Evolutionary conservation across 2,797 vertebrate species (phyloP), one percentile per base, ranked within the genome.

Genomic region (Cyclura pinguis): DNA sequence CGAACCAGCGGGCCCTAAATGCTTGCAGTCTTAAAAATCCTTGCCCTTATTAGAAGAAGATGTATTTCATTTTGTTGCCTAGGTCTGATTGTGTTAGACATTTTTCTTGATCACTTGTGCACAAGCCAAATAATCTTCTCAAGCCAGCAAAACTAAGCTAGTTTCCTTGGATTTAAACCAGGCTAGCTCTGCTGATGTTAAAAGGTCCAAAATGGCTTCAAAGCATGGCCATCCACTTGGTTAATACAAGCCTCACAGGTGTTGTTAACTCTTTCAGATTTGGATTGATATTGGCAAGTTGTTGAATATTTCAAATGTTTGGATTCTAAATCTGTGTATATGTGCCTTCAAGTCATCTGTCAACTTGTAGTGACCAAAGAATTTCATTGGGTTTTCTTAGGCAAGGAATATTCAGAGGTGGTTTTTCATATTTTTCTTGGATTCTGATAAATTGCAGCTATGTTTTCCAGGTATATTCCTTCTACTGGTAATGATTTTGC

Each of bases 1-100:
- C 13, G n/a, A 55, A 13, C 38, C 16, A 52, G 52, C 14, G 72
- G 38, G 32, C 42, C 22, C 50, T 57, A 4, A 35, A 57, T 22
- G 16, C 16, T 35, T 62, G 16, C 38, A 47, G 27, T 35, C 83
- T 84, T 82, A 64, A 59, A 90, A 78, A 83, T 35, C 84, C 89
- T 73, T 50, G 50, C 9, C 12, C 16, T n/a, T 62, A 5, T 87
- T 24, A 73, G 35, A 14, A 92, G 67, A 20, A 77, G 90, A 85
- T 69, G 20, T 9, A 80, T 52, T 67, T 1, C 10, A 81, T 81
- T 67, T 2, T 91, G 47, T 59, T 47, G 73, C 67, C 42, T 57
- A 88, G 10, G 1, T 59, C 52, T 78, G 22, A 16, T n/a, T 74
- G 55, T 22, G 47, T 42, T 35, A 73, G 32, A 35, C 3, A n/a